Conservation (phyloP, 2,888 invertebrate species). For the Celastrina argiolus region DNA sequence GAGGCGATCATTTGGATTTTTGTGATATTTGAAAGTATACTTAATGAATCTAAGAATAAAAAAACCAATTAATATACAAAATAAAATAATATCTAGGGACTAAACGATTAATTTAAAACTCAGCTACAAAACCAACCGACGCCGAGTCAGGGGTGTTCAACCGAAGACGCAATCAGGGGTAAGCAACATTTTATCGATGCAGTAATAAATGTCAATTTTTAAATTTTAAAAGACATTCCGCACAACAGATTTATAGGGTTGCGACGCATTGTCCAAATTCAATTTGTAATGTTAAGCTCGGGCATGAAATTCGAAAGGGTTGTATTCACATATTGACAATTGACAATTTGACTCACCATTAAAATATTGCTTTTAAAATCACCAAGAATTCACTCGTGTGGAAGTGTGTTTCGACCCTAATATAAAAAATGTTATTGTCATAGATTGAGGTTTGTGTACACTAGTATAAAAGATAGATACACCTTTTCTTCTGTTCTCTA, state of each 20-base stretch:
- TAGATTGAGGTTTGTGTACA: neutral
- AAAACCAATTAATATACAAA: too few species aligned
- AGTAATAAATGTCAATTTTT: slow-evolving; percentile 29
- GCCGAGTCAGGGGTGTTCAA: neutral
- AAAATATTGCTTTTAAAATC: slow-evolving; percentile 71
- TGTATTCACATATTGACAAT: slow-evolving; percentile 71
- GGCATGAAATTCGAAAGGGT: slow-evolving; percentile 71
- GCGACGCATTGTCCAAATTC: slow-evolving; percentile 58
- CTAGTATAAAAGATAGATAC: neutral
- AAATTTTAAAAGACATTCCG: slow-evolving; percentile 28
- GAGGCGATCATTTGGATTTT: too few species aligned
- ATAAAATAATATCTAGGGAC: too few species aligned
- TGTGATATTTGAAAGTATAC: too few species aligned
- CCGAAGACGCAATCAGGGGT: slow-evolving; percentile 8
- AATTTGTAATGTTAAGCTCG: slow-evolving; percentile 68
- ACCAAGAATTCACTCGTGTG: slow-evolving; percentile 55
- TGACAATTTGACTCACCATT: slow-evolving; percentile 76
- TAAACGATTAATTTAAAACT: too few species aligned
- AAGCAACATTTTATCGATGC: slow-evolving; percentile 20
- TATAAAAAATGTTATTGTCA: slow-evolving; percentile 59
- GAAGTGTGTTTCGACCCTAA: slow-evolving; percentile 55
- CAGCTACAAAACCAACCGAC: neutral
- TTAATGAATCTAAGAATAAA: too few species aligned
- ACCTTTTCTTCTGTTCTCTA: neutral
- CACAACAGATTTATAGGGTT: slow-evolving; percentile 43